These are phyloP conservation scores for Clarias platycephalus DNA, from an alignment of 2,797 vertebrate genomes.

Conservation along the genomic window DNA sequence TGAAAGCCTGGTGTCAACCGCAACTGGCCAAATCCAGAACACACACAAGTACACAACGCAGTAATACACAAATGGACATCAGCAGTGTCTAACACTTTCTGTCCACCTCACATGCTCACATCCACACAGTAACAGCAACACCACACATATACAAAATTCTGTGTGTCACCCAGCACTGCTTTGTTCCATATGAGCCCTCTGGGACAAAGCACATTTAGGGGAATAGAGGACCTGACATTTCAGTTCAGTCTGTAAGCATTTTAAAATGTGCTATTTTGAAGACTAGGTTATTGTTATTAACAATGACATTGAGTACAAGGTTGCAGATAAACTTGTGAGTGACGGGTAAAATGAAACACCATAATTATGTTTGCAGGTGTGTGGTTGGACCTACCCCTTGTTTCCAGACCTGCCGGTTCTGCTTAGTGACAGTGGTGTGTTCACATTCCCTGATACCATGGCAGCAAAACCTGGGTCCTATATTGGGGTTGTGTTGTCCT, in stretches of 20 bases:
- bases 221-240: slow-evolving; percentile 2
- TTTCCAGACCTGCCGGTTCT: slow-evolving; percentile 85
- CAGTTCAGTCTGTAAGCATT: not conserved
- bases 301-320: not conserved
- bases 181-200: not conserved
- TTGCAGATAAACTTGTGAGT: not conserved
- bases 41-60: not conserved
- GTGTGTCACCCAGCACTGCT: not conserved
- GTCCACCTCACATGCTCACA: not conserved
- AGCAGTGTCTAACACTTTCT: not conserved
- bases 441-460: slow-evolving; percentile 90
- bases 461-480: slow-evolving; percentile 80
- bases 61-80: not conserved
- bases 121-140: not conserved
- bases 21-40: not conserved
- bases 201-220: not conserved
- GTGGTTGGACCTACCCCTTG: slow-evolving; percentile 89
- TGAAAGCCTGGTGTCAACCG: not conserved
- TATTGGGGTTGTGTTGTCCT: slow-evolving; percentile 89
- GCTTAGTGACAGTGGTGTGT: slow-evolving; percentile 86
- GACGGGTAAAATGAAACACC: not conserved
- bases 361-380: slow-evolving; percentile 76
- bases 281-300: not conserved
- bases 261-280: not conserved
- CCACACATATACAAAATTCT: too few relatives aligned